These are phyloP conservation scores for Diadegma fenestrale DNA, from an alignment of 2,888 invertebrate genomes.

Conservation along the genomic window DNA sequence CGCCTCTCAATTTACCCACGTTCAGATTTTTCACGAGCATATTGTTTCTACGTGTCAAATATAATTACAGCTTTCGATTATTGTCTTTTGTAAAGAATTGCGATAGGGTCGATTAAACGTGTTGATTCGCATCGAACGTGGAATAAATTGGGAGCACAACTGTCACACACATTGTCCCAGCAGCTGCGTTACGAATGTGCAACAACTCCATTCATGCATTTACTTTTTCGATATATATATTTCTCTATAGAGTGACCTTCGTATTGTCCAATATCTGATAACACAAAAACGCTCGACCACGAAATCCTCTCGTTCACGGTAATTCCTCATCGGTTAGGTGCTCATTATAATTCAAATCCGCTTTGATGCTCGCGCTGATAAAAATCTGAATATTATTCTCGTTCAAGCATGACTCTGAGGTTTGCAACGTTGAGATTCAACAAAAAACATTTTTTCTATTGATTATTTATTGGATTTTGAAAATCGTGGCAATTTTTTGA, in stretches of 20 bases:
- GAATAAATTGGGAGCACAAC: conserved; percentile 40
- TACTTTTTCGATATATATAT: background rate
- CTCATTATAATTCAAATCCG: background rate
- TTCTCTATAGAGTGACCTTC: background rate
- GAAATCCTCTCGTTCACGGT: background rate
- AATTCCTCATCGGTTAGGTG: background rate
- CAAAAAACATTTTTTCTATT: no score
- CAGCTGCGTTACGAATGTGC: background rate
- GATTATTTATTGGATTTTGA: no score
- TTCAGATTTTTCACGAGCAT: background rate
- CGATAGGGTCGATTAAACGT: conserved; percentile 53
- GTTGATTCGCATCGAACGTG: conserved; percentile 47
- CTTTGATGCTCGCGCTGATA: background rate
- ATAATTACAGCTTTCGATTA: background rate
- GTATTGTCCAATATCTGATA: background rate
- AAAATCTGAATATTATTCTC: background rate
- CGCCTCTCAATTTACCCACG: background rate
- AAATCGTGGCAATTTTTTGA: no score
- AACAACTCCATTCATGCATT: background rate
- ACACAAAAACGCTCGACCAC: background rate
- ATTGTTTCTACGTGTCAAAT: background rate
- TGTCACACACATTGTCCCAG: background rate
- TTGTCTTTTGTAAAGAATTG: conserved; percentile 22
- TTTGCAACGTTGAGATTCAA: no score
- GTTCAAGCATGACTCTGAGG: no score